phyloP scores from a whole-genome alignment of 2,113 vertebrate genomes.

The Malurus melanocephalus region DNA sequence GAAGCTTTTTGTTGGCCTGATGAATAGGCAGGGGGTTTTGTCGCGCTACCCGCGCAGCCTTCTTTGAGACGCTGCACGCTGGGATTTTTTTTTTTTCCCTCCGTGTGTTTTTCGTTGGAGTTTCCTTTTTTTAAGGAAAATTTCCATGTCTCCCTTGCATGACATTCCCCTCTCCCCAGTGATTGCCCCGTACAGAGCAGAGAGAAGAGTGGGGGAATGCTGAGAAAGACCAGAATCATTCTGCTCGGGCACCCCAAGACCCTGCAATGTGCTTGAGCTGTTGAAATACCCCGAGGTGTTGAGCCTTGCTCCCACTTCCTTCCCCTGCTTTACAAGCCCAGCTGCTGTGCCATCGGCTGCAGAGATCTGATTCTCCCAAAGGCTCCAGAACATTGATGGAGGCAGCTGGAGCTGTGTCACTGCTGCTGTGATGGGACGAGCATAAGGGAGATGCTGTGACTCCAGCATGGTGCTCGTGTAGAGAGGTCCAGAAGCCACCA shows the following conservation, averaged over 20 bases:
- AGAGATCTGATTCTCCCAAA: rapidly evolving
- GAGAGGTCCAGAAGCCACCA: background rate
- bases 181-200: background rate
- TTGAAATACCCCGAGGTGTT: background rate
- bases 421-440: rapidly evolving
- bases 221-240: background rate
- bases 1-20: slow-evolving; percentile 76
- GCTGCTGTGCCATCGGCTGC: background rate
- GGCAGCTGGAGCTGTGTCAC: background rate
- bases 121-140: slow-evolving; percentile 45
- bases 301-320: background rate
- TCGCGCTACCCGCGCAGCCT: slow-evolving; percentile 15
- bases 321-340: background rate
- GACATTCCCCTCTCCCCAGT: background rate
- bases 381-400: background rate
- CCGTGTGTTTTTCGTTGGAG: background rate
- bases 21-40: slow-evolving; percentile 71
- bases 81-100: background rate
- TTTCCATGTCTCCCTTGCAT: background rate
- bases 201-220: background rate
- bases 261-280: background rate
- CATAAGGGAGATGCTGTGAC: background rate
- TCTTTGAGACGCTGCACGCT: slow-evolving; percentile 51
- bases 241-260: background rate
- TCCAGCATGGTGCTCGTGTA: rapidly evolving